These are phyloP conservation scores for Metalampra italica DNA, from an alignment of 2,888 invertebrate species.

Conservation along the genomic window DNA sequence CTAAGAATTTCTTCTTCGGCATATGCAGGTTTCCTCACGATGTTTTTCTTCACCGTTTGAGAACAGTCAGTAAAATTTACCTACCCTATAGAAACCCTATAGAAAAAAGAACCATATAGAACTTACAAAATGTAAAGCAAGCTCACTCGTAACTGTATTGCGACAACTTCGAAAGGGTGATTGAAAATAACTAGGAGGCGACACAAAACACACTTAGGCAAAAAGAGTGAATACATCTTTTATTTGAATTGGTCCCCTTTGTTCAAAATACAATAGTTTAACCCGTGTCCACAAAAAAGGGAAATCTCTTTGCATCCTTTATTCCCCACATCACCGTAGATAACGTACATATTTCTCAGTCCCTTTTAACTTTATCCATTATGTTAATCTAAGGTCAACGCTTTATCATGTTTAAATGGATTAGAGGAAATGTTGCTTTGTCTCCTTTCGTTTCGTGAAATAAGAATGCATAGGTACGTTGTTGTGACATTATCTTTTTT, in stretches of 20 bases:
- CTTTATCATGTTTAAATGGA: conserved; percentile 58
- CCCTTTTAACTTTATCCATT: conserved; percentile 64
- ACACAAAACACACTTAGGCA: conserved; percentile 12
- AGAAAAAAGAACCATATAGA: no score
- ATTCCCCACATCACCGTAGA: conserved; percentile 39
- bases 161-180: neutral
- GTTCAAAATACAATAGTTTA: conserved; percentile 57
- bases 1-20: no score
- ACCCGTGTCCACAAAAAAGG: conserved; percentile 48
- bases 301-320: conserved; percentile 55
- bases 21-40: no score
- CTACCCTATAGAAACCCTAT: no score
- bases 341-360: conserved; percentile 52
- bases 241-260: conserved; percentile 42
- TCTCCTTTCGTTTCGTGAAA: conserved; percentile 25
- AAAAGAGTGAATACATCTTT: conserved; percentile 27
- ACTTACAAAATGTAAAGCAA: no score
- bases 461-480: neutral
- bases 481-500: neutral
- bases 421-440: conserved; percentile 48
- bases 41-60: no score
- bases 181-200: conserved; percentile 12
- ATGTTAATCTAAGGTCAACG: conserved; percentile 62
- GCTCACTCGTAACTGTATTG: no score
- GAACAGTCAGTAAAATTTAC: no score